Percentiles rank a stretch among this genome's conserved stretches.
phyloP scores from a whole-genome alignment of 2,113 vertebrate species.

The Pteruthius melanotis region DNA sequence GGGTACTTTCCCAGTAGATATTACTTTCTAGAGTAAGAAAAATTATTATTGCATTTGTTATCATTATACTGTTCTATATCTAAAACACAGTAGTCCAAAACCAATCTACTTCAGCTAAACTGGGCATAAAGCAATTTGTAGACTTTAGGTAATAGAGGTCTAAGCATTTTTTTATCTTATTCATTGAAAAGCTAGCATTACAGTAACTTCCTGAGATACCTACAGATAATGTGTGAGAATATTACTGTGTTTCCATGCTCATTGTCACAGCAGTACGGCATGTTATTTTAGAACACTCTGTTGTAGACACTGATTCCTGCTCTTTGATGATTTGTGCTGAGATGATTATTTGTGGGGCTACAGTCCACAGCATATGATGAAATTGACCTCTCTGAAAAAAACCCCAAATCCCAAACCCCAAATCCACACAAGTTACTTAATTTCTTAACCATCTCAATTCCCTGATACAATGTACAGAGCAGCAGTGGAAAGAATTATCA shows the following conservation, averaged over 20 bases:
- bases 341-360: background rate
- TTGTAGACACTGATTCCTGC: background rate
- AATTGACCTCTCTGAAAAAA: background rate
- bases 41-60: background rate
- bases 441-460: background rate
- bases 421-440: background rate
- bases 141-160: background rate
- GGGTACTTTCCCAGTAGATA: background rate
- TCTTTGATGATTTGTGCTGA: background rate
- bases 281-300: background rate
- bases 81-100: background rate
- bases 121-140: background rate
- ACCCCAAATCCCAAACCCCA: fast-evolving
- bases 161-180: background rate
- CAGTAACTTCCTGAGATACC: background rate
- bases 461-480: background rate
- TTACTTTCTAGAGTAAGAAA: background rate
- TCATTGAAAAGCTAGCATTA: background rate
- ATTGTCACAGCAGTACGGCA: background rate
- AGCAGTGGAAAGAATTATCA: background rate
- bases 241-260: background rate
- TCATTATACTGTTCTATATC: background rate
- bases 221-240: background rate
- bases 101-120: background rate
- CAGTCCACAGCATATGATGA: background rate